These are phyloP conservation scores for Perccottus glenii DNA, from an alignment of 2,113 vertebrate species.

Conservation along the genomic window DNA sequence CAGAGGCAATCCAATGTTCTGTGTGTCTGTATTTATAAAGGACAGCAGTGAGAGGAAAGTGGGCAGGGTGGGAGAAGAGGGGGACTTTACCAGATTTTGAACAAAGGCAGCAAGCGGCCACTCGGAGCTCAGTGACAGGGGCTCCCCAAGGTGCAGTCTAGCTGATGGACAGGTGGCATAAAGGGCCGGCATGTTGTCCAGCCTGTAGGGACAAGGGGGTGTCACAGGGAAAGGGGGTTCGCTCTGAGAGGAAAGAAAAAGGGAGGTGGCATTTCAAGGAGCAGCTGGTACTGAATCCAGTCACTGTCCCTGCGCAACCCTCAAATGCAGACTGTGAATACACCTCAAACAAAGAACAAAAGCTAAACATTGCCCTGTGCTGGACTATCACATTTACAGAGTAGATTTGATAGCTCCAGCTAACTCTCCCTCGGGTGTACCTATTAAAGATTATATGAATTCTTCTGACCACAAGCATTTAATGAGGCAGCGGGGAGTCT, in stretches of 20 bases:
- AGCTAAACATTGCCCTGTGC: conserved; percentile 39
- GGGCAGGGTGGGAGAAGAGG: conserved; percentile 10
- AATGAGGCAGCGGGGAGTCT: conserved; percentile 72
- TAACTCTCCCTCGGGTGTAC: conserved; percentile 65
- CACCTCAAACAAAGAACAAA: conserved; percentile 48
- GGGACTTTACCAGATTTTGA: conserved; percentile 53
- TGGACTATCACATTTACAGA: conserved; percentile 58
- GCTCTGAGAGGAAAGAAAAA: conserved; percentile 25
- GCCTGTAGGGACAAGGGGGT: conserved; percentile 68
- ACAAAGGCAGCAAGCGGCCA: conserved; percentile 71
- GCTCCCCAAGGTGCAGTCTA: conserved; percentile 72
- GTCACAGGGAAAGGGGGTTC: conserved; percentile 30
- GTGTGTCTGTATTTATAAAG: conserved; percentile 65
- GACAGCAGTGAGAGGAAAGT: conserved; percentile 47
- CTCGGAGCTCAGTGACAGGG: conserved; percentile 59
- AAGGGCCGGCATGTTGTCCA: conserved; percentile 76
- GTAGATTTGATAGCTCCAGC: conserved; percentile 43
- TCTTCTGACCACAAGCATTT: conserved; percentile 73
- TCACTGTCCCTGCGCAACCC: conserved; percentile 69
- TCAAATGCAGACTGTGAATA: conserved; percentile 40
- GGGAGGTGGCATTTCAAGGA: conserved; percentile 52
- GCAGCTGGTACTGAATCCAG: conserved; percentile 78
- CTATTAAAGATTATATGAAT: conserved; percentile 77
- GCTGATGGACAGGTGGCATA: conserved; percentile 79
- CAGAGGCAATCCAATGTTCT: conserved; percentile 64